Percentiles rank a stretch among this genome's conserved stretches.
phyloP scores from a whole-genome alignment of 2,888 invertebrate species.

The Masnerella sp. region DNA sequence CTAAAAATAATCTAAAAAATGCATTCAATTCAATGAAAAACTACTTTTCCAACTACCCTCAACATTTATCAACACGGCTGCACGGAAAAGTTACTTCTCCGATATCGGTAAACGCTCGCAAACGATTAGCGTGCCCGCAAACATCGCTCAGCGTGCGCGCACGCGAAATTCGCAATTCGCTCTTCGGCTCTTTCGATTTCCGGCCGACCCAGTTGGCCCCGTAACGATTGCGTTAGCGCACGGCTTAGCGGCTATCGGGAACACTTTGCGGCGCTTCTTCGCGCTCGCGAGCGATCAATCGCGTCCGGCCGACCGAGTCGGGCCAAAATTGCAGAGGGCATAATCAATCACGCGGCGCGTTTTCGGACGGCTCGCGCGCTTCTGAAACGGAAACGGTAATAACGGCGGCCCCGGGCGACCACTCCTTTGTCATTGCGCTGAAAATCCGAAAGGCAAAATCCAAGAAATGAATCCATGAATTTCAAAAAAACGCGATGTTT shows the following conservation, averaged over 20 bases:
- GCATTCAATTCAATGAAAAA: no score
- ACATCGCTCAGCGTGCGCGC: constrained; percentile 8
- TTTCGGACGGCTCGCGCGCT: constrained; percentile 74
- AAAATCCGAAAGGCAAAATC: constrained; percentile 56
- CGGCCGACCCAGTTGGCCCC: constrained; percentile 38
- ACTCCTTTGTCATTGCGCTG: constrained; percentile 75
- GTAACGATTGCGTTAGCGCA: constrained; percentile 36
- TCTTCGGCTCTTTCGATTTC: constrained; percentile 41
- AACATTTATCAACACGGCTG: no score
- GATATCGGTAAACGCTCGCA: no score
- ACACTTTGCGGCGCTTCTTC: constrained; percentile 43
- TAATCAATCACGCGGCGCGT: constrained; percentile 75
- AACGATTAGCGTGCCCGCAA: neutral
- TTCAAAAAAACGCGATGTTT: constrained; percentile 50
- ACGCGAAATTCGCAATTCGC: constrained; percentile 17
- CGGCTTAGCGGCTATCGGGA: constrained; percentile 14
- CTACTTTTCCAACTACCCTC: no score
- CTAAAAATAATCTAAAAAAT: no score
- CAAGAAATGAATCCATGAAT: constrained; percentile 48
- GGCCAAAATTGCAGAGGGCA: constrained; percentile 75
- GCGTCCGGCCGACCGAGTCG: constrained; percentile 57
- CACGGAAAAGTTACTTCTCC: no score
- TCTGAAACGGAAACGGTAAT: constrained; percentile 76
- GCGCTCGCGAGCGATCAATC: constrained; percentile 42
- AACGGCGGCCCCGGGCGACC: constrained; percentile 74